Evolutionary conservation across 2,113 vertebrate species (phyloP).

Genomic region (Canis aureus): DNA sequence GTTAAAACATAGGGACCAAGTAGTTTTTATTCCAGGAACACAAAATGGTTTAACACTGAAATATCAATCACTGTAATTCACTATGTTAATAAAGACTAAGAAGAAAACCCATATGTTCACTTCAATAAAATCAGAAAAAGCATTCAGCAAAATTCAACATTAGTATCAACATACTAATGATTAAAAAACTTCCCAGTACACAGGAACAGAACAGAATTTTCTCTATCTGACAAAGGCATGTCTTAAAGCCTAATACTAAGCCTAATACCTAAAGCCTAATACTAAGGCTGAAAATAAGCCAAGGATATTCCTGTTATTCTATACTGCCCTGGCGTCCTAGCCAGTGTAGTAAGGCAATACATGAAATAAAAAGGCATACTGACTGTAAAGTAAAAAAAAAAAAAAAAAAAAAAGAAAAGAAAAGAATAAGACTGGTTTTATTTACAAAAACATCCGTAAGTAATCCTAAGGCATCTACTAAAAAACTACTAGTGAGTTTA

Average conservation of each 20-base stretch:
- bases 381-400: neutral
- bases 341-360: neutral
- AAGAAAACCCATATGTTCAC: neutral
- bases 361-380: neutral
- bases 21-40: neutral
- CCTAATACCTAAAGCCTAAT: neutral
- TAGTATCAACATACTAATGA: neutral
- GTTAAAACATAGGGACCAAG: neutral
- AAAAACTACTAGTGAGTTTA: neutral
- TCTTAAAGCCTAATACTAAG: neutral
- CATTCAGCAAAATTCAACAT: neutral
- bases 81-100: neutral
- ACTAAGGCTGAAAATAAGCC: neutral
- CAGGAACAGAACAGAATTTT: neutral
- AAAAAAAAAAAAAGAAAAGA: neutral
- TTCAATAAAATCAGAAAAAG: conserved; percentile 11
- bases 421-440: neutral
- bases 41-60: conserved; percentile 26
- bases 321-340: neutral
- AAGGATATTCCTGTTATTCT: neutral
- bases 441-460: neutral
- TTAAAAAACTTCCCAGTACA: neutral
- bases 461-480: neutral
- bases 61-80: neutral
- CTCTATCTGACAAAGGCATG: neutral